Evolutionary conservation across 2,113 vertebrate species (phyloP).

Genomic region (Spizaetus ornatus): DNA sequence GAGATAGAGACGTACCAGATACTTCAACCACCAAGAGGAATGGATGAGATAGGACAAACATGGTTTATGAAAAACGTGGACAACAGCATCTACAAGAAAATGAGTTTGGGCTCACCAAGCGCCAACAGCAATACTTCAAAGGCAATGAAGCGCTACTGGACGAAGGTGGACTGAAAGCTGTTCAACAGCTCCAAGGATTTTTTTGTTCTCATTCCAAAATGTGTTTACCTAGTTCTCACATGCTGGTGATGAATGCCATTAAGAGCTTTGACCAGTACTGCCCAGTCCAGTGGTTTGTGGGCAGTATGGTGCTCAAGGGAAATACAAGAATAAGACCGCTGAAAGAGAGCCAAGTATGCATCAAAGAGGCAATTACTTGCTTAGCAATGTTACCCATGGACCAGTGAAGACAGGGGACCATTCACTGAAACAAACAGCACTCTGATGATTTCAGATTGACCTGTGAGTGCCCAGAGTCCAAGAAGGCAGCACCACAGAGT

Average conservation of each 20-base stretch:
- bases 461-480: neutral
- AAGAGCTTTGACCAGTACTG: neutral
- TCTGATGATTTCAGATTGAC: neutral
- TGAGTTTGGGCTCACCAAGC: neutral
- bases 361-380: neutral
- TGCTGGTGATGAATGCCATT: neutral
- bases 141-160: neutral
- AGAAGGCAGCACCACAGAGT: neutral
- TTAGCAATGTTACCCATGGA: neutral
- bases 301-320: neutral
- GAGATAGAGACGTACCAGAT: neutral
- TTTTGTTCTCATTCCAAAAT: conserved; percentile 35
- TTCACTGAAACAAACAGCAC: neutral
- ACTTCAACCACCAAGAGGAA: neutral
- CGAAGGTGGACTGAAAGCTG: neutral
- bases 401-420: neutral
- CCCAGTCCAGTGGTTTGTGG: conserved; percentile 21
- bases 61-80: neutral
- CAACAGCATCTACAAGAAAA: neutral
- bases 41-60: neutral
- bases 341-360: neutral
- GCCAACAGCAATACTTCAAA: conserved; percentile 24
- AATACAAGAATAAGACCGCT: neutral
- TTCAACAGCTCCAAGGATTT: neutral
- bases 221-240: conserved; percentile 1